These are phyloP conservation scores for Sesia apiformis DNA, from an alignment of 2,888 invertebrate genomes.

Conservation along the genomic window DNA sequence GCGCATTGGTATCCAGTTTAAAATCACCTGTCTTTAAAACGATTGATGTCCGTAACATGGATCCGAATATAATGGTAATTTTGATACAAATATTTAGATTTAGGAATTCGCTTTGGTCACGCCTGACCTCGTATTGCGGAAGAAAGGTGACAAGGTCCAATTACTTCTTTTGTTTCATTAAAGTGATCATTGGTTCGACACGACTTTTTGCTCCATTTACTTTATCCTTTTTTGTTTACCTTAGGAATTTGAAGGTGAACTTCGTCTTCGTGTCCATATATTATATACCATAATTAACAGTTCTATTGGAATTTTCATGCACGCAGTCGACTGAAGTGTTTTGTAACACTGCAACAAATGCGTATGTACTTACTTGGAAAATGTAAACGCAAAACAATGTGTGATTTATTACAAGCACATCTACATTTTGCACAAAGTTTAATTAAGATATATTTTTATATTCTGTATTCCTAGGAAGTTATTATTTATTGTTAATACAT, in stretches of 20 bases:
- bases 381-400: too few species aligned
- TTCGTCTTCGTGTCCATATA: not conserved
- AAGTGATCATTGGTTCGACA: conserved; percentile 26
- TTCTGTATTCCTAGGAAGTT: too few species aligned
- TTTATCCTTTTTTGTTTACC: conserved; percentile 10
- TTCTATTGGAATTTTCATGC: too few species aligned
- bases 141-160: conserved; percentile 54
- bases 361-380: too few species aligned
- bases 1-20: conserved; percentile 2
- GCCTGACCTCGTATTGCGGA: conserved; percentile 62
- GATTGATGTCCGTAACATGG: conserved; percentile 9
- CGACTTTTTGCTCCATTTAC: conserved; percentile 38
- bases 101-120: conserved; percentile 58
- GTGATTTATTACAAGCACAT: too few species aligned
- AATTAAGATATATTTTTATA: too few species aligned
- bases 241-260: conserved; percentile 10
- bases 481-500: too few species aligned
- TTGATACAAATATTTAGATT: conserved; percentile 26
- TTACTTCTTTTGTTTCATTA: conserved; percentile 56
- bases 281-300: too few species aligned
- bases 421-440: too few species aligned
- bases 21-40: conserved; percentile 4
- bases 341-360: too few species aligned
- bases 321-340: too few species aligned
- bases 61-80: conserved; percentile 17